Evolutionary conservation across 1,140 invertebrate genomes (phyloP).

Genomic region (Octopus sinensis): DNA sequence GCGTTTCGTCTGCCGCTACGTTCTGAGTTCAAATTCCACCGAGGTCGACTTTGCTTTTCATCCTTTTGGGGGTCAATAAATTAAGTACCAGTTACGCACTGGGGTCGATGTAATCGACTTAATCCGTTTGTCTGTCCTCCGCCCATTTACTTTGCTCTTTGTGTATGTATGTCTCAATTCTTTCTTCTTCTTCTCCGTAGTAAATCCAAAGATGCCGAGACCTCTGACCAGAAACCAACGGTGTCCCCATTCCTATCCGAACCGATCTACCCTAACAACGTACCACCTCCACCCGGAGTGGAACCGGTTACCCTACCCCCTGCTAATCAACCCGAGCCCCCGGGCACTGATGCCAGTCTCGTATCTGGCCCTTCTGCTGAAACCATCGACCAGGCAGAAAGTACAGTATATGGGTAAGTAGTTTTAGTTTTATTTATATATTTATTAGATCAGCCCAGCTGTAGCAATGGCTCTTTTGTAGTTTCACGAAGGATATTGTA

Average conservation of each 20-base stretch:
- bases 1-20: too few species aligned
- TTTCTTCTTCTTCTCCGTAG: not conserved
- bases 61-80: too few species aligned
- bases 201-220: not conserved
- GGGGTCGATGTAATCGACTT: too few species aligned
- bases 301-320: slow-evolving; percentile 46
- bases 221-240: slow-evolving; percentile 17
- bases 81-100: too few species aligned
- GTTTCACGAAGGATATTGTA: too few species aligned
- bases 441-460: not conserved
- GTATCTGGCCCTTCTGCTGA: too few species aligned
- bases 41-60: too few species aligned
- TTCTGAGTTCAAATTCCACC: too few species aligned
- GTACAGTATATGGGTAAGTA: too few species aligned
- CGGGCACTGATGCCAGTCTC: slow-evolving; percentile 22
- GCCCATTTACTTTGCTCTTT: not conserved
- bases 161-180: not conserved
- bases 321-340: slow-evolving; percentile 26
- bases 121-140: too few species aligned
- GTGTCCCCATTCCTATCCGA: slow-evolving; percentile 32
- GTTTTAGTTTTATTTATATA: slow-evolving; percentile 3
- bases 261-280: slow-evolving; percentile 25
- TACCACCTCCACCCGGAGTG: slow-evolving; percentile 46
- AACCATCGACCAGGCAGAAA: too few species aligned
- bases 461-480: too few species aligned